Base-by-base conservation (phyloP, 2,797 vertebrate species). In the Chloroceryle inda region DNA sequence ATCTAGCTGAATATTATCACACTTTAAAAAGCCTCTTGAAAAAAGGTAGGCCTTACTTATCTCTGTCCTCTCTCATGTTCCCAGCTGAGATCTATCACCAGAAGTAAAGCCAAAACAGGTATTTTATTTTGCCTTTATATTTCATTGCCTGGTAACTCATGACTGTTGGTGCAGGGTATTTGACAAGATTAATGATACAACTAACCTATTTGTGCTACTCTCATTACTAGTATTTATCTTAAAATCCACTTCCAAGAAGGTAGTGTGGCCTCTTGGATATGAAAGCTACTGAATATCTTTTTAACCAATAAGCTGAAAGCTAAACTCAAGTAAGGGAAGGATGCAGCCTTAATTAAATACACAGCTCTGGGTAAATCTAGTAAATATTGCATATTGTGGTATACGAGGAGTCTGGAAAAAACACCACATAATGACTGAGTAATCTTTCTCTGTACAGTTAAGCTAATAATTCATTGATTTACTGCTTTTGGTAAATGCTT, bases 161-260 rank as follows among this genome's bases (percentile, higher is more conserved):
- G 44, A 59, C 85, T 81, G 72, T 76, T 68, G 52, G 49, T 83
- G 67, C 47, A 67, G 56, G 56, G 22, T 69, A 73, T 85, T 92
- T 90, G 71, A 86, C 89, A 96, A 67, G 92, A 91, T 90, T 87
- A 85, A 92, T 94, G 77, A 40, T 55, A 82, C 17, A 62, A 31
- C 47, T 86, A 90, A 86, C 67, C 49, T 82, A 53, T 92, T 73
- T 89, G 47, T 90, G n/a, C 55, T 89, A 33, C 56, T 77, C 52
- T 92, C 61, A 83, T 92, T 94, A 82, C 85, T 15, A 55, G 55
- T 93, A 84, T 88, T 92, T 93, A 88, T 94, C 62, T 90, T 79
- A 66, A 90, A 95, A 92, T 92, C 62, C 38, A 53, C 74, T 93
- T 85, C 83, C 33, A 62, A 76, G 44, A 67, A 59, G 22, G 35